A percentile compares a stretch with the other conserved stretches of the same genome.
Conservation (phyloP, 2,113 vertebrate genomes). For the Enhydra lutris region DNA sequence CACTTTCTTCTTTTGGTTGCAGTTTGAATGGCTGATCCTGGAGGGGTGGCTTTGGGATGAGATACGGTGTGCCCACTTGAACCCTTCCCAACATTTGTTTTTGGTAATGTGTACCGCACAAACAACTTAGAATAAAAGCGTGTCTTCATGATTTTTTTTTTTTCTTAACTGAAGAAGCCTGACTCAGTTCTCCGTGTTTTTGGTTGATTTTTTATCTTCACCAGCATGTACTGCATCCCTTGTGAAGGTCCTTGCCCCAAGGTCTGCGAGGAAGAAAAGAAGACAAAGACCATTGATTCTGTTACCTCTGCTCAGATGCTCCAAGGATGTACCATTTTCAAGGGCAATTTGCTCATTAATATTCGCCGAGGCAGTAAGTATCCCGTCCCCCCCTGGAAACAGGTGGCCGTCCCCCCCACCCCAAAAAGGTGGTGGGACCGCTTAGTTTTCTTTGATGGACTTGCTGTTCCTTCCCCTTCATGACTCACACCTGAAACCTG, state of each 20-base stretch:
- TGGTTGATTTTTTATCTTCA: background rate
- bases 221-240: constrained; percentile 95
- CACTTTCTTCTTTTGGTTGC: background rate
- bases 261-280: constrained; percentile 85
- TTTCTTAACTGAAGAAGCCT: background rate
- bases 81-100: background rate
- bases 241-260: constrained; percentile 97
- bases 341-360: constrained; percentile 95
- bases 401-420: no score
- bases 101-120: background rate
- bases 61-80: background rate
- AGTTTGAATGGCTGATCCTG: background rate
- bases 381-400: background rate
- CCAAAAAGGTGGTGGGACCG: no score
- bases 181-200: background rate
- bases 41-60: background rate
- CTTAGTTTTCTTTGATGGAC: background rate
- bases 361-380: constrained; percentile 97
- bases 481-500: constrained; percentile 26
- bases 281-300: constrained; percentile 90
- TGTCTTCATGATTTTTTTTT: background rate
- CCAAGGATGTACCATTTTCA: constrained; percentile 95
- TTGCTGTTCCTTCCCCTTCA: background rate
- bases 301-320: constrained; percentile 95
- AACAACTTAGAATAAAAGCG: background rate